Evolutionary conservation across 2,113 vertebrate species (phyloP).

Genomic region (Macquaria australasica): DNA sequence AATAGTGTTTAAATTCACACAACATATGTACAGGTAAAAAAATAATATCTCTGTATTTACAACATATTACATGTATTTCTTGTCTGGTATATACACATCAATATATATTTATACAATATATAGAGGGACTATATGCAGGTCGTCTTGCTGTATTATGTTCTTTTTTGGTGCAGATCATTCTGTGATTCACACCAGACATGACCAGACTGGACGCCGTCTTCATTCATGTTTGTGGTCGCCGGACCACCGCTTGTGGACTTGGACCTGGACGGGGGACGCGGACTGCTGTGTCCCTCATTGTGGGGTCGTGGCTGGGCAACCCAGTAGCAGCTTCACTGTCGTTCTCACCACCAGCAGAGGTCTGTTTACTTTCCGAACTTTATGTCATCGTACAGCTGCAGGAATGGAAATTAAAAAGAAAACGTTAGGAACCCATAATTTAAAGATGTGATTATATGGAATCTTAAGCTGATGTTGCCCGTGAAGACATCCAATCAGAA

Average conservation of each 20-base stretch:
- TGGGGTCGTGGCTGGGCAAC: constrained; percentile 28
- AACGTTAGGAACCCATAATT: neutral
- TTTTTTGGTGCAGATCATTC: constrained; percentile 41
- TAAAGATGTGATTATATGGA: accelerated
- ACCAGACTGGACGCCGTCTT: constrained; percentile 65
- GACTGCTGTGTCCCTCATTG: constrained; percentile 28
- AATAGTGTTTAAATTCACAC: constrained; percentile 84
- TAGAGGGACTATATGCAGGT: constrained; percentile 45
- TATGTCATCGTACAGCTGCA: constrained; percentile 85
- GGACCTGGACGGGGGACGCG: constrained; percentile 15
- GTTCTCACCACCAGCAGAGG: constrained; percentile 31
- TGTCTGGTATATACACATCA: constrained; percentile 66
- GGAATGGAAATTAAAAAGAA: neutral
- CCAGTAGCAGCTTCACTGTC: constrained; percentile 73
- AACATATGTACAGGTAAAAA: constrained; percentile 78
- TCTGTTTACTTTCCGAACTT: constrained; percentile 78
- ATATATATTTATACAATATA: constrained; percentile 61
- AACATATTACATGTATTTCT: constrained; percentile 75
- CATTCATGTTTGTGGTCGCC: constrained; percentile 38
- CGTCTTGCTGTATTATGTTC: constrained; percentile 14
- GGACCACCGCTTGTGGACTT: constrained; percentile 58
- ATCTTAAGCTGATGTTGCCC: neutral
- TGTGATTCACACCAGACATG: constrained; percentile 24
- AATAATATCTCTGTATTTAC: constrained; percentile 85
- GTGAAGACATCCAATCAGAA: neutral